Base-by-base conservation (phyloP, 2,888 invertebrate species). In the Vanessa cardui region DNA sequence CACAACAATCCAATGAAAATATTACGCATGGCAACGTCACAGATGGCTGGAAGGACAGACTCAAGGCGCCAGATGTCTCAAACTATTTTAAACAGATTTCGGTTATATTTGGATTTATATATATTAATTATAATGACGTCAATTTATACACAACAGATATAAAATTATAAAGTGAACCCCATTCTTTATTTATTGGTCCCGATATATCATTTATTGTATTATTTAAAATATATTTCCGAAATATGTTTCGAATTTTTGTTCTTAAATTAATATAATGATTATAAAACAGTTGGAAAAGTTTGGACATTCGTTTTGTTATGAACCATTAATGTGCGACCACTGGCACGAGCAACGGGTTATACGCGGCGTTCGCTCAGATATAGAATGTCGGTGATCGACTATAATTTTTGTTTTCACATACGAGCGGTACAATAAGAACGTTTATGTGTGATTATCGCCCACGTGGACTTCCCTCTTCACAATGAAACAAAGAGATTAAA, bases 301-400 rank as follows among this genome's bases (percentile, higher is more conserved):
- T 67, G 72, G 68, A 76, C 73, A 71, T 64, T 70, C 73, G 58
- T 75, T 73, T 74, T 72, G 71, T 69, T 73, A 80, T 77, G 78
- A 79, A 81, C 83, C 84, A 82, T 79, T 79, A 84, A 87, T 88
- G 87, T 86, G 83, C 82, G 79, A 86, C 86, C 81, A 83, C 86
- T 89, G 89, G 84, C 86, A 88, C 90, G 88, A 90, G 92, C 92
- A 92, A 92, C 92, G 92, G 83, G 92, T 91, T 92, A 92, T 92
- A 92, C 87, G 78, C 82, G 79, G 82, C 83, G 84, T 81, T 77
- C 79, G 84, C 76, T 82, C 90, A 83, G 86, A 90, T 90, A 90
- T 92, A 92, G 92, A 90, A 87, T 84, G 87, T 83, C 87, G 88
- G 91, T 89, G 92, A 92, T 92, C 91, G 91, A 79, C 92, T 92